Evolutionary conservation across 2,113 vertebrate species (phyloP).

Genomic region (Stigmatopora argus): DNA sequence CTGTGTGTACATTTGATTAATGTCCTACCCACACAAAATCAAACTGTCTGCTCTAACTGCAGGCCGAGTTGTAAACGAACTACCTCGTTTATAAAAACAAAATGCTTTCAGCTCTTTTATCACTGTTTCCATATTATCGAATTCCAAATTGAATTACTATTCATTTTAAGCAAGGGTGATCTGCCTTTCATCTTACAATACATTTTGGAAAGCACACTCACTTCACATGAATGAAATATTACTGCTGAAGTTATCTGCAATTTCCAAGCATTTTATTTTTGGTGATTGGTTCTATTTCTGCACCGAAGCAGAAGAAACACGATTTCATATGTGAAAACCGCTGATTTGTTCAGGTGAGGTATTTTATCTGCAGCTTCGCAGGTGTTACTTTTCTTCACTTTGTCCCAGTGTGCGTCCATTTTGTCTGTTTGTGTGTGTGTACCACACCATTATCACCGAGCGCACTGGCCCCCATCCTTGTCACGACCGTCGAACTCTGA

Average conservation of each 20-base stretch:
- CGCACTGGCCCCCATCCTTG: slow-evolving; percentile 7
- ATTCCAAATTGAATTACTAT: neutral
- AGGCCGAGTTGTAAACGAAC: too few relatives aligned
- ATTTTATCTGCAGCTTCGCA: slow-evolving; percentile 62
- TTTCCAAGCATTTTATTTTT: neutral
- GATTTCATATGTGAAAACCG: slow-evolving; percentile 14
- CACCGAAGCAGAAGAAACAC: slow-evolving; percentile 22
- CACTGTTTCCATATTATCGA: neutral
- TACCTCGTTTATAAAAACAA: neutral
- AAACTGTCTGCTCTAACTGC: neutral
- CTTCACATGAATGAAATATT: neutral
- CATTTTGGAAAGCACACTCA: neutral
- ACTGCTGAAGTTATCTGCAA: neutral
- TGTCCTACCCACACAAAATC: neutral
- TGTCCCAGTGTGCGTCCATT: slow-evolving; percentile 14
- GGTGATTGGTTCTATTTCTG: slow-evolving; percentile 6
- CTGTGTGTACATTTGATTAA: slow-evolving; percentile 16
- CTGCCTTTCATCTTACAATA: neutral
- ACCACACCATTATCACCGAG: slow-evolving; percentile 12
- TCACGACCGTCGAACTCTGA: slow-evolving; percentile 12
- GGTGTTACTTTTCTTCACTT: slow-evolving; percentile 35
- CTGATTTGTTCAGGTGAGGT: slow-evolving; percentile 16
- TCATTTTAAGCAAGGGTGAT: neutral
- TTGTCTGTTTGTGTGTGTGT: neutral
- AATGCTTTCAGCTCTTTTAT: neutral